These are phyloP conservation scores for Procambarus virginalis DNA, from an alignment of 1,140 invertebrate species.

Conservation along the genomic window DNA sequence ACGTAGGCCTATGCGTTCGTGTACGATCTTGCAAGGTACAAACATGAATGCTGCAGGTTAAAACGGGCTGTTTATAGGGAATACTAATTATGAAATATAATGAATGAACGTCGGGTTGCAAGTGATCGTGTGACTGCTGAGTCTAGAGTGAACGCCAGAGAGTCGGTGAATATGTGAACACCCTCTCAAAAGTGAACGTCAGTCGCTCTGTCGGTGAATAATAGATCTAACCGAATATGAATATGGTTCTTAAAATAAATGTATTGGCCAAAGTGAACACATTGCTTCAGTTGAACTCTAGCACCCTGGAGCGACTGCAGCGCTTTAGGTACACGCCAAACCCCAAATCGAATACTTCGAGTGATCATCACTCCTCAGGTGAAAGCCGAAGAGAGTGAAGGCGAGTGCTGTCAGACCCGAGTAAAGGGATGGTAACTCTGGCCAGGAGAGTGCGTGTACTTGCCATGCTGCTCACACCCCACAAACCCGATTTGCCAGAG, in stretches of 20 bases:
- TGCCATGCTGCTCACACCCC: neutral
- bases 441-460: neutral
- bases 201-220: neutral
- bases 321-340: neutral
- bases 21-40: too few relatives aligned
- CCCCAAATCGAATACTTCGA: neutral
- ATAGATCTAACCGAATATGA: too few relatives aligned
- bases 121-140: neutral
- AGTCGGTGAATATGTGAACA: neutral
- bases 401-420: neutral
- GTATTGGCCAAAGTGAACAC: too few relatives aligned
- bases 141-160: neutral
- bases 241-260: too few relatives aligned
- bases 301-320: too few relatives aligned
- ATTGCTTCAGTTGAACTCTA: too few relatives aligned
- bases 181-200: neutral
- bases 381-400: neutral
- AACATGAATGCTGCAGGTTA: too few relatives aligned
- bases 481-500: neutral
- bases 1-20: too few relatives aligned
- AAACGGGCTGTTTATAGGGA: too few relatives aligned
- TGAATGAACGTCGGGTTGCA: neutral
- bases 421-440: neutral
- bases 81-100: too few relatives aligned
- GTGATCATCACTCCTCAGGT: neutral